Conservation (phyloP, 2,113 vertebrate species). For the Burhinus bistriatus region DNA sequence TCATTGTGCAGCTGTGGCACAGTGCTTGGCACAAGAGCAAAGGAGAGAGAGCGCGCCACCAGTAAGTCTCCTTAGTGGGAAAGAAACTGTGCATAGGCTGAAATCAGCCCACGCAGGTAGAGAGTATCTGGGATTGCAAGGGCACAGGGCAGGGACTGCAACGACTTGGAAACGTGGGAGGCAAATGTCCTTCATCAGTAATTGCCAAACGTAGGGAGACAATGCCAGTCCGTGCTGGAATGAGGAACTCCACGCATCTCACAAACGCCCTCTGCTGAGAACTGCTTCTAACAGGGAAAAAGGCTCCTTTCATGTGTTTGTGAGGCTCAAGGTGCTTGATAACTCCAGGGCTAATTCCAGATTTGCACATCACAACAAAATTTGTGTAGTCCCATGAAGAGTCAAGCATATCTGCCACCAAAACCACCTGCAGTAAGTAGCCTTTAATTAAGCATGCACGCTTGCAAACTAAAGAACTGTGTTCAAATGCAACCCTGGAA, state of each 20-base stretch:
- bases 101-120: neutral
- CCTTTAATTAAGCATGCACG: neutral
- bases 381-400: neutral
- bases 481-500: neutral
- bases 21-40: neutral
- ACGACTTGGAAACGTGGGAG: neutral
- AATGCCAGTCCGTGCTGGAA: neutral
- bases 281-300: neutral
- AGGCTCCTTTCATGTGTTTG: fast-evolving
- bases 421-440: neutral
- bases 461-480: neutral
- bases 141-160: neutral
- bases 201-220: neutral
- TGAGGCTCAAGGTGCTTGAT: neutral
- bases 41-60: neutral
- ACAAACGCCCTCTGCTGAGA: neutral
- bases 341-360: neutral
- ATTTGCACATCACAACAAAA: neutral
- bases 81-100: neutral
- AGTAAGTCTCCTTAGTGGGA: neutral
- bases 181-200: neutral
- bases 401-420: neutral
- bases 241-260: neutral
- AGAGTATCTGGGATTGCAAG: fast-evolving
- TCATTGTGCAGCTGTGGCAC: neutral